Evolutionary conservation across 2,888 invertebrate species (phyloP).

Genomic region (Habroteleia sp.): DNA sequence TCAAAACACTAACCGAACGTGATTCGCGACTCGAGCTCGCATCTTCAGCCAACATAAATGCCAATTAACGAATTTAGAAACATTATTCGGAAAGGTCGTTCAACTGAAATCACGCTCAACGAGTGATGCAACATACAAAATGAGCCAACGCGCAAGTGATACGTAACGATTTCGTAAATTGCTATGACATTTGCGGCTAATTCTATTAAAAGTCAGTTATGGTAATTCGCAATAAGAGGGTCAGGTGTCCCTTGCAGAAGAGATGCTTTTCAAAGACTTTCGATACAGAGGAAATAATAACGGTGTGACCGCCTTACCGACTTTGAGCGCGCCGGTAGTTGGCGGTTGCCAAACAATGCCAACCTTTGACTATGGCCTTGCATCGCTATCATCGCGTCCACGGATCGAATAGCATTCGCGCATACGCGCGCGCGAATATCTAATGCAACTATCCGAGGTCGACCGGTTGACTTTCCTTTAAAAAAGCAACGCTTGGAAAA

Average conservation of each 20-base stretch:
- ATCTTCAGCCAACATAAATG: constrained; percentile 35
- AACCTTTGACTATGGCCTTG: constrained; percentile 68
- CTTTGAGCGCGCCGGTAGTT: constrained; percentile 22
- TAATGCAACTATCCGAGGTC: constrained; percentile 28
- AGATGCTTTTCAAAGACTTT: constrained; percentile 40
- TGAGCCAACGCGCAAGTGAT: too few relatives aligned
- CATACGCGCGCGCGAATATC: constrained; percentile 3
- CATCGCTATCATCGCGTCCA: constrained; percentile 50
- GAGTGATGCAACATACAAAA: neutral
- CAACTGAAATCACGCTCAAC: neutral
- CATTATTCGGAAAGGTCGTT: constrained; percentile 28
- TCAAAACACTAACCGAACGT: constrained; percentile 50
- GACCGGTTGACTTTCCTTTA: constrained; percentile 39
- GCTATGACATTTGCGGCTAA: too few relatives aligned
- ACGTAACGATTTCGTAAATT: too few relatives aligned
- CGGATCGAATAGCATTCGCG: constrained; percentile 3
- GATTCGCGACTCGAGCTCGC: constrained; percentile 25
- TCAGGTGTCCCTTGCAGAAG: too few relatives aligned
- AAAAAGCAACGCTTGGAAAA: constrained; percentile 17
- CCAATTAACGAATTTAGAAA: constrained; percentile 39
- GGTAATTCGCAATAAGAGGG: too few relatives aligned
- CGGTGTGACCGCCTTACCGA: constrained; percentile 59
- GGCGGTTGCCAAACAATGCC: constrained; percentile 27
- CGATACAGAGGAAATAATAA: too few relatives aligned
- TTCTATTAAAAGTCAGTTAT: too few relatives aligned